phyloP scores from a whole-genome alignment of 2,797 vertebrate species.

The Pogonophryne albipinna region DNA sequence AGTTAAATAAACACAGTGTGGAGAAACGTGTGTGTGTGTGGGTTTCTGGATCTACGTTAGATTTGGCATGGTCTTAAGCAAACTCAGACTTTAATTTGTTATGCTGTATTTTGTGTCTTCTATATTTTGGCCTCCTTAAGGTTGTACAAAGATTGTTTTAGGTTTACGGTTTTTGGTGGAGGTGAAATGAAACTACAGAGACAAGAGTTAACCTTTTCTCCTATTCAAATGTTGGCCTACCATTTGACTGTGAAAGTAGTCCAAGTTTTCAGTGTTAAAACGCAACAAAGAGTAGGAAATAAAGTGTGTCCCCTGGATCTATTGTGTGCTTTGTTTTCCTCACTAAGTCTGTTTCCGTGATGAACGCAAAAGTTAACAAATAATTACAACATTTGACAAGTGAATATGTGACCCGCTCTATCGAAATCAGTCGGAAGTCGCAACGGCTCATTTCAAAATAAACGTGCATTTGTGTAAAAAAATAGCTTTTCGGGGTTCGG shows the following conservation, averaged over 20 bases:
- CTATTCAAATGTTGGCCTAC: conserved; percentile 12
- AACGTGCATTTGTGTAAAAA: too few relatives aligned
- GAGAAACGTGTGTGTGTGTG: background rate
- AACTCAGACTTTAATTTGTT: background rate
- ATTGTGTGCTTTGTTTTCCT: background rate
- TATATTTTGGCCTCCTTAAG: background rate
- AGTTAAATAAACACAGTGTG: background rate
- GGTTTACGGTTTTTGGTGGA: background rate
- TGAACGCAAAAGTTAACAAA: background rate
- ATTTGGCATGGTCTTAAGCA: background rate
- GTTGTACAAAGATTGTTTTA: background rate
- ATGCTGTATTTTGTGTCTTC: conserved; percentile 3
- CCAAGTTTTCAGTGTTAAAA: background rate
- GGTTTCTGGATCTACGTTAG: background rate
- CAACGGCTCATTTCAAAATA: too few relatives aligned
- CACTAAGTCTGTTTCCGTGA: background rate
- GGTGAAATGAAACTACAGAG: background rate
- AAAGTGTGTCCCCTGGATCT: background rate
- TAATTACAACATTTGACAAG: too few relatives aligned
- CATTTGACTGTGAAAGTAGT: background rate
- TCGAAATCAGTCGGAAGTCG: too few relatives aligned
- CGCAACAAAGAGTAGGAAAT: too few relatives aligned
- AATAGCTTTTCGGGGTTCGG: too few relatives aligned
- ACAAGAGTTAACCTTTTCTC: background rate
- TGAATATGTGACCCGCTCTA: too few relatives aligned